Base-by-base conservation (phyloP, 2,797 vertebrate species). In the Antennarius maculatus region DNA sequence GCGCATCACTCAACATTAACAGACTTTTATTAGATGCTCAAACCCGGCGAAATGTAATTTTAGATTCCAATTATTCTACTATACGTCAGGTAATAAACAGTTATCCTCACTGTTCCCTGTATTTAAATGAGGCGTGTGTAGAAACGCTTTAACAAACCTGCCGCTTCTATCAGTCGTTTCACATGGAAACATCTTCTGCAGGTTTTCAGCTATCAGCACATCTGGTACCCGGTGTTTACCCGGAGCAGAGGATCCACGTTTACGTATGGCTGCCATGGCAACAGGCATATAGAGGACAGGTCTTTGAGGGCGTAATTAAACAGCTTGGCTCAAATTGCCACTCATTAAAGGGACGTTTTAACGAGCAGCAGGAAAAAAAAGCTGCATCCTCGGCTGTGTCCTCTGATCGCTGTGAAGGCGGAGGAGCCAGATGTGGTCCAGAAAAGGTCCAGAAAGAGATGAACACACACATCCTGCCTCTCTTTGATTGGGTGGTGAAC, bases 191-290 rank as follows among this genome's bases (percentile, higher is more conserved):
- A 43, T 47, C 23, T n/a, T 15, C 67, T 13, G 1, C 46, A 18
- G 18, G 42, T 17, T 23, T 3, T 67, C 23, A 23, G 23, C 17
- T n/a, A 9, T 52, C 49, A 41, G 16, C 10, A 29, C n/a, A 10
- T 53, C 55, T 31, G 42, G 43, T 29, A 56, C 53, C 31, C 23
- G 5, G 41, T 27, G 16, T 47, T 39, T 41, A 28, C 45, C 50
- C 39, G 31, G 31, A 34, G 31, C 31, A 34, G 1, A 65, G 54
- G 54, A 71, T n/a, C 39, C 48, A 61, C 29, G 31, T 48, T 41
- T 56, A 57, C 6, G 13, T 74, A 42, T 49, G 65, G 86, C 82
- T 59, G 83, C 64, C 74, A 78, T 45, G 52, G 85, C 46, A 73
- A 88, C 79, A 61, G 16, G 57, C 59, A 67, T 43, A 70, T 48